Evolutionary conservation across 1,140 invertebrate genomes (phyloP).

Genomic region (Cecropterus lyciades): DNA sequence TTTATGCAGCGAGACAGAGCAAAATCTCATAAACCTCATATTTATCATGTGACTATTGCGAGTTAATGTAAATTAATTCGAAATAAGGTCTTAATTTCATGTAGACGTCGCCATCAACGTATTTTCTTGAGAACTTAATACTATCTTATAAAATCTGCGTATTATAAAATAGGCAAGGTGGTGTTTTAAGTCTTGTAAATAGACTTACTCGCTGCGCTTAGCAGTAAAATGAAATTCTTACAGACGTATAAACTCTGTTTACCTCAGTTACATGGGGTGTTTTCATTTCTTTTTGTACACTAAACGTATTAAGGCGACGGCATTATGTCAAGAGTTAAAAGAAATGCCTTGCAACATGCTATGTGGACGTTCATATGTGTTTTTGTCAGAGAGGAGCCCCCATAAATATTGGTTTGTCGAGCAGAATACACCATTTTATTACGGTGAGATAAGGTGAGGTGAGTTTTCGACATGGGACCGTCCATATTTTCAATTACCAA

Average conservation of each 20-base stretch:
- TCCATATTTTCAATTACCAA: conserved; percentile 32
- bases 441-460: conserved; percentile 27
- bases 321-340: conserved; percentile 9
- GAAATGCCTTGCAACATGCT: conserved; percentile 1
- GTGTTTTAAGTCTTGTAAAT: conserved; percentile 15
- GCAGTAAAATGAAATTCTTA: not conserved
- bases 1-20: not conserved
- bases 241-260: not conserved
- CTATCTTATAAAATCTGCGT: not conserved
- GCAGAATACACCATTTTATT: conserved; percentile 32
- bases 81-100: conserved; percentile 19
- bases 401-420: conserved; percentile 30
- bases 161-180: conserved; percentile 2
- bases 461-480: conserved; percentile 30
- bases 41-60: not conserved
- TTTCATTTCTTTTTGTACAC: not conserved
- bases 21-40: not conserved
- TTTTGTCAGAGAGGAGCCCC: conserved; percentile 7
- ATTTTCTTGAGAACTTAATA: conserved; percentile 7
- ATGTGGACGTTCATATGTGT: conserved; percentile 15
- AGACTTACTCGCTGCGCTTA: not conserved
- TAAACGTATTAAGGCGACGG: not conserved
- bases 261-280: not conserved
- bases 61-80: conserved; percentile 7
- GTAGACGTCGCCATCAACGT: not conserved